A percentile compares a stretch with the other conserved stretches of the same genome.
phyloP scores from a whole-genome alignment of 2,113 vertebrate genomes.

The Nothoprocta pentlandii region DNA sequence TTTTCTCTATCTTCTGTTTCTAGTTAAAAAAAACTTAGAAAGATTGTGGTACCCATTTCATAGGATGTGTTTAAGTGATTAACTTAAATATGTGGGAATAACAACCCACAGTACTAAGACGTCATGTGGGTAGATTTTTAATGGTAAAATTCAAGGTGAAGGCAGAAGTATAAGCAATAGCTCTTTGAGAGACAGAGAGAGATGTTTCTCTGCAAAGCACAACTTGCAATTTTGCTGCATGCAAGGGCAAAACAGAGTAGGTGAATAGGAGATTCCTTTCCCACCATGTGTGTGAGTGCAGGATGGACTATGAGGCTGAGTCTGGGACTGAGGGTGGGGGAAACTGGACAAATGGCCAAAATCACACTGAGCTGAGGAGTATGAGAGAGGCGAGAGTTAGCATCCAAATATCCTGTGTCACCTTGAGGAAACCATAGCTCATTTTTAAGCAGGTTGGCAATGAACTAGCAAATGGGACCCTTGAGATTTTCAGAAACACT shows the following conservation, averaged over 20 bases:
- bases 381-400: background rate
- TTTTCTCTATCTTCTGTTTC: background rate
- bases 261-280: background rate
- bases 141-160: background rate
- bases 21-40: background rate
- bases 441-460: slow-evolving; percentile 3
- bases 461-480: background rate
- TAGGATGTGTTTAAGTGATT: background rate
- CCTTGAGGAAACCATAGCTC: slow-evolving; percentile 16
- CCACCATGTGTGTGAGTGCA: accelerated
- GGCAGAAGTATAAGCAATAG: background rate
- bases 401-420: background rate
- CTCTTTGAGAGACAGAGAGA: background rate
- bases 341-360: background rate
- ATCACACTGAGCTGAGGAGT: background rate
- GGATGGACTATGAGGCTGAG: background rate
- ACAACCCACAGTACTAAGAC: background rate
- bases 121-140: background rate
- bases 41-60: background rate
- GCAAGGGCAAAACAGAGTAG: background rate
- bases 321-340: background rate
- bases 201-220: background rate
- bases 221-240: background rate
- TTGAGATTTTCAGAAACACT: slow-evolving; percentile 10
- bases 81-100: background rate